Percentiles rank a stretch among this genome's conserved stretches.
These are phyloP conservation scores for Borostomias antarcticus DNA, from an alignment of 2,797 vertebrate genomes.

Conservation along the genomic window DNA sequence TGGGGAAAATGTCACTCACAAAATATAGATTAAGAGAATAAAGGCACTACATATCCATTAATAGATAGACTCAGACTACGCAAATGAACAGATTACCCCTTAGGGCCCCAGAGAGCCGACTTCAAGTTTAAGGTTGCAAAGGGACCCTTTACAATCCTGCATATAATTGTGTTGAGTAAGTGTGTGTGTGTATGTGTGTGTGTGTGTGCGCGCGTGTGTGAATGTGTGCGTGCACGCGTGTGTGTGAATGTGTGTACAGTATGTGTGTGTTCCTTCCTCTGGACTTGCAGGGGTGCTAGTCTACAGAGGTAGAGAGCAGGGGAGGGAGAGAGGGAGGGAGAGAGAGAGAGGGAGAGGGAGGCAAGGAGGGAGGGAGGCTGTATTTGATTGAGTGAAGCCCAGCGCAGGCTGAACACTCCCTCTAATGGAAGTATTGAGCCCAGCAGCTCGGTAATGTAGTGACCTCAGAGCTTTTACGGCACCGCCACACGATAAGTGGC, in stretches of 20 bases:
- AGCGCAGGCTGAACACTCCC: slow-evolving; percentile 68
- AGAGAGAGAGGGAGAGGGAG: too few species aligned
- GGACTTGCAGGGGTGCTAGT: slow-evolving; percentile 54
- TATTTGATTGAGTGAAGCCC: slow-evolving; percentile 75
- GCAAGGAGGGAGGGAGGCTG: slow-evolving; percentile 25
- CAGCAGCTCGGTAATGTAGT: slow-evolving; percentile 74
- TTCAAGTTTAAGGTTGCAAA: slow-evolving; percentile 18
- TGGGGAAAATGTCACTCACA: slow-evolving; percentile 58
- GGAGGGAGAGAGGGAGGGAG: too few species aligned
- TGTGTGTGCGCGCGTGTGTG: slow-evolving; percentile 20
- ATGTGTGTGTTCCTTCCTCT: slow-evolving; percentile 54
- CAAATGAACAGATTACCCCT: slow-evolving; percentile 49
- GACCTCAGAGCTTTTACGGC: slow-evolving; percentile 76
- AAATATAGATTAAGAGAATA: slow-evolving; percentile 25
- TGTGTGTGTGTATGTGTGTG: slow-evolving; percentile 20
- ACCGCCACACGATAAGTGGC: slow-evolving; percentile 72
- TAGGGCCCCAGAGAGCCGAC: too few species aligned
- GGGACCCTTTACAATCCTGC: slow-evolving; percentile 19
- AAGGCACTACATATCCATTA: slow-evolving; percentile 48
- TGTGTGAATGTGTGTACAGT: too few species aligned
- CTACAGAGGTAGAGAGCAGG: neutral
- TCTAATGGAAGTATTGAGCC: slow-evolving; percentile 76
- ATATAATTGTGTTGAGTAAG: slow-evolving; percentile 10
- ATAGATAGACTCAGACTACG: slow-evolving; percentile 56
- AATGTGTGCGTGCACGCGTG: neutral